Percentiles rank a stretch among this genome's conserved stretches.
Evolutionary conservation across 2,113 vertebrate species (phyloP).

Genomic region (Muntiacus muntjak): DNA sequence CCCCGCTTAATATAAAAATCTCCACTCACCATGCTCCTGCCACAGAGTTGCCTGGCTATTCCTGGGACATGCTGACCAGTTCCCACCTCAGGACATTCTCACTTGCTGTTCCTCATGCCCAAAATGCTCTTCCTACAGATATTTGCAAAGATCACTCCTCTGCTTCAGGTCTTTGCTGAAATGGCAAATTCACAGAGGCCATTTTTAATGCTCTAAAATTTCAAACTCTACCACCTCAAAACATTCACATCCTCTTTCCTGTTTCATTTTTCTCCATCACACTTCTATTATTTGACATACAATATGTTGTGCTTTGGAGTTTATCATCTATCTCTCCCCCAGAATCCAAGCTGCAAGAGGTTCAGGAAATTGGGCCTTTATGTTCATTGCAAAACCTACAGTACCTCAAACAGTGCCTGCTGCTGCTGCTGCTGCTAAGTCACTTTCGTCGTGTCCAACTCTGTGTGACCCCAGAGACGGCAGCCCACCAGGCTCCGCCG

Average conservation of each 20-base stretch:
- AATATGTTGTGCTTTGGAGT: not conserved
- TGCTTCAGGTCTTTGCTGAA: not conserved
- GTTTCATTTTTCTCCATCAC: not conserved
- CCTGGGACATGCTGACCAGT: not conserved
- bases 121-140: not conserved
- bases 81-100: not conserved
- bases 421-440: too few relatives aligned
- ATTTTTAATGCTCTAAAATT: constrained; percentile 2
- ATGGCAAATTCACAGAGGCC: not conserved
- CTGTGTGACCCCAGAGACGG: too few relatives aligned
- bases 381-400: not conserved
- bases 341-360: not conserved
- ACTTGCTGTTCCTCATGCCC: not conserved
- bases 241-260: not conserved
- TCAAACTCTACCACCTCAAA: not conserved
- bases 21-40: not conserved
- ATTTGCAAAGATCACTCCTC: not conserved
- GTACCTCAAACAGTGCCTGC: not conserved
- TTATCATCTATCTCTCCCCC: not conserved
- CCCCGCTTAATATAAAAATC: not conserved
- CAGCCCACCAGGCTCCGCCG: too few relatives aligned
- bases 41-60: not conserved
- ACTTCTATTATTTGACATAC: not conserved
- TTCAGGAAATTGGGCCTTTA: not conserved
- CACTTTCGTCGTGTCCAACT: too few relatives aligned